A percentile compares a stretch with the other conserved stretches of the same genome.
Conservation (phyloP, 2,888 invertebrate species). For the Zaprionus lineosus region DNA sequence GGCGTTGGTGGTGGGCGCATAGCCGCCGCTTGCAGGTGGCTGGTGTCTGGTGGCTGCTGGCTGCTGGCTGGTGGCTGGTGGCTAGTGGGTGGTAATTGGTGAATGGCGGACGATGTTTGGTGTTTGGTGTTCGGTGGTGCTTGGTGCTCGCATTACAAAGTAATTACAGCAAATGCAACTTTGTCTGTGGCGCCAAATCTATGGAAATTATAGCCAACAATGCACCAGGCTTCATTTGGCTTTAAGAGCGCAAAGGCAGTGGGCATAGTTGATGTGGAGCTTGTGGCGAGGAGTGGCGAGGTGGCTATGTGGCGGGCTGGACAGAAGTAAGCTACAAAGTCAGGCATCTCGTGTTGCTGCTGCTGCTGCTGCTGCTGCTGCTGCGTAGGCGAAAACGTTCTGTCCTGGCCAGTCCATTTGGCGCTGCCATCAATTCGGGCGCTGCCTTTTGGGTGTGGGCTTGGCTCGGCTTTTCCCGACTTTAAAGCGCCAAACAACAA, state of each 20-base stretch:
- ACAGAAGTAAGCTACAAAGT: background rate
- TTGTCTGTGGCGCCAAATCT: constrained; percentile 58
- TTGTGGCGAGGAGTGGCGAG: background rate
- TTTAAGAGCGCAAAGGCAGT: constrained; percentile 10
- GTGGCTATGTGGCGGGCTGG: background rate
- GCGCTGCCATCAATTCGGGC: constrained; percentile 1
- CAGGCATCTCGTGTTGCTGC: background rate
- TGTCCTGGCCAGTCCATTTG: too few species aligned
- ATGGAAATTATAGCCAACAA: constrained; percentile 53
- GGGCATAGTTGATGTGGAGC: too few species aligned
- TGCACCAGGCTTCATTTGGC: constrained; percentile 39
- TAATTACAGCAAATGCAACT: constrained; percentile 74
- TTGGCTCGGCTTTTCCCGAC: constrained; percentile 9
- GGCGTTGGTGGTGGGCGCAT: too few species aligned
- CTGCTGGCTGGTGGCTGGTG: background rate
- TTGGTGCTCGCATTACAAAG: constrained; percentile 67
- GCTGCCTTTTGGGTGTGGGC: background rate
- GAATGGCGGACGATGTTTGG: too few species aligned
- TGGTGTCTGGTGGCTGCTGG: background rate
- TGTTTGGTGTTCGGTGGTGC: constrained; percentile 16
- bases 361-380: constrained; percentile 14
- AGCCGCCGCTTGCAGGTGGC: constrained; percentile 3
- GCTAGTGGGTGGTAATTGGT: background rate
- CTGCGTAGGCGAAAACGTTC: constrained; percentile 56
- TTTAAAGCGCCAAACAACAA: constrained; percentile 65